Conservation (phyloP, 2,888 invertebrate species). For the Pammene aurita region DNA sequence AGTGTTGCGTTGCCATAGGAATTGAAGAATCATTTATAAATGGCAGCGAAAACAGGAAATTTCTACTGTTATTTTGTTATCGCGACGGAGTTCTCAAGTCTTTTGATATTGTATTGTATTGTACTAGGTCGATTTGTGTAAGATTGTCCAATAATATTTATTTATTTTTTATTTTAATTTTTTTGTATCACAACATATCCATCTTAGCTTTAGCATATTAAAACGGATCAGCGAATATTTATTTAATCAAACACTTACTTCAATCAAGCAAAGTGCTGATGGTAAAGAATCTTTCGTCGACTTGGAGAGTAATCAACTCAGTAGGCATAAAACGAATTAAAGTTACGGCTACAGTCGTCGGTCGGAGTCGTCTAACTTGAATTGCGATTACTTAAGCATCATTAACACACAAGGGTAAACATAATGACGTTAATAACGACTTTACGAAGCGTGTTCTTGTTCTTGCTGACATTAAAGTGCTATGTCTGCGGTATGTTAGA, state of each 20-base stretch:
- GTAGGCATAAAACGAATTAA: constrained; percentile 27
- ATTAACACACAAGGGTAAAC: constrained; percentile 25
- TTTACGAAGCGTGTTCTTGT: constrained; percentile 19
- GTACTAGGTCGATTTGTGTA: too few species aligned
- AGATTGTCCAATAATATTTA: too few species aligned
- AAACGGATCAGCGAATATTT: neutral
- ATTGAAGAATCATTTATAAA: constrained; percentile 47
- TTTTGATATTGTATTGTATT: too few species aligned
- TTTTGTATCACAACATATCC: too few species aligned
- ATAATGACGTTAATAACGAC: constrained; percentile 12
- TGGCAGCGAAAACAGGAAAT: too few species aligned
- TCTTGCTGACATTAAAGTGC: neutral
- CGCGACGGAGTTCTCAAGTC: too few species aligned
- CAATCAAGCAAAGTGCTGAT: constrained; percentile 36
- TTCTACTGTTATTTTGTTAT: too few species aligned
- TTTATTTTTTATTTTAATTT: too few species aligned
- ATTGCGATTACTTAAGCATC: constrained; percentile 27
- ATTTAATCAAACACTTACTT: constrained; percentile 20
- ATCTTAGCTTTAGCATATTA: too few species aligned
- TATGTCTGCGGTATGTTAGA: constrained; percentile 9
- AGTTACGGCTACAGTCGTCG: constrained; percentile 13
- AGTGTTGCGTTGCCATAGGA: constrained; percentile 54
- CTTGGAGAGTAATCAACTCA: constrained; percentile 30
- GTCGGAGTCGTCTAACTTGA: constrained; percentile 14
- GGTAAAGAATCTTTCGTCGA: constrained; percentile 17